phyloP scores from a whole-genome alignment of 2,888 invertebrate genomes.

The Tachina grossa region DNA sequence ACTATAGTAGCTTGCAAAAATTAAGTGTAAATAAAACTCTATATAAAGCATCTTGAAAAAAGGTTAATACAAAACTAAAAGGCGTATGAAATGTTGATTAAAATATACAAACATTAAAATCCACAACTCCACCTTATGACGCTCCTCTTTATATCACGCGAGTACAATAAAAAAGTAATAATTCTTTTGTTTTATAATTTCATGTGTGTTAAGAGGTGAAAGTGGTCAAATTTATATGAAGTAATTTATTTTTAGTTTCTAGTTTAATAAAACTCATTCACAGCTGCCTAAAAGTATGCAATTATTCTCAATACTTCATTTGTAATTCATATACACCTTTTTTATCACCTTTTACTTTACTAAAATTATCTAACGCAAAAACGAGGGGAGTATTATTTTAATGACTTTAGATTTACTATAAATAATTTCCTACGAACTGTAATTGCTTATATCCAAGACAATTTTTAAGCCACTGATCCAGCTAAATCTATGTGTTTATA shows the following conservation, averaged over 20 bases:
- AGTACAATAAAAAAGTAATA: neutral
- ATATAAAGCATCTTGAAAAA: too few species aligned
- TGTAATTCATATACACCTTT: constrained; percentile 13
- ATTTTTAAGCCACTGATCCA: neutral
- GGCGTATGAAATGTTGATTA: too few species aligned
- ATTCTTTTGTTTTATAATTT: neutral
- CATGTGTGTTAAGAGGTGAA: neutral
- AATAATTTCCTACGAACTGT: constrained; percentile 55
- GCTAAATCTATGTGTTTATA: neutral
- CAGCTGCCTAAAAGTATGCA: constrained; percentile 38
- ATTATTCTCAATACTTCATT: constrained; percentile 21
- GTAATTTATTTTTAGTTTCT: constrained; percentile 10
- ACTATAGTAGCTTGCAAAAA: too few species aligned
- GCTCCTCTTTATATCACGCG: too few species aligned
- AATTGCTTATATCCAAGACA: constrained; percentile 47
- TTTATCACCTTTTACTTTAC: constrained; percentile 43
- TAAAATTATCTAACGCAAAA: neutral
- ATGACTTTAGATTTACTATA: constrained; percentile 59
- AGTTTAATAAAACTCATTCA: neutral
- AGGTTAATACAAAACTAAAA: too few species aligned
- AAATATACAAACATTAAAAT: too few species aligned
- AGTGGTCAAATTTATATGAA: constrained; percentile 20
- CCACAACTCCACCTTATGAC: too few species aligned
- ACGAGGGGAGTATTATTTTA: constrained; percentile 15
- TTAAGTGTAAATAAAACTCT: too few species aligned